A percentile compares a stretch with the other conserved stretches of the same genome.
phyloP scores from a whole-genome alignment of 2,888 invertebrate species.

The Argyresthia albistria region DNA sequence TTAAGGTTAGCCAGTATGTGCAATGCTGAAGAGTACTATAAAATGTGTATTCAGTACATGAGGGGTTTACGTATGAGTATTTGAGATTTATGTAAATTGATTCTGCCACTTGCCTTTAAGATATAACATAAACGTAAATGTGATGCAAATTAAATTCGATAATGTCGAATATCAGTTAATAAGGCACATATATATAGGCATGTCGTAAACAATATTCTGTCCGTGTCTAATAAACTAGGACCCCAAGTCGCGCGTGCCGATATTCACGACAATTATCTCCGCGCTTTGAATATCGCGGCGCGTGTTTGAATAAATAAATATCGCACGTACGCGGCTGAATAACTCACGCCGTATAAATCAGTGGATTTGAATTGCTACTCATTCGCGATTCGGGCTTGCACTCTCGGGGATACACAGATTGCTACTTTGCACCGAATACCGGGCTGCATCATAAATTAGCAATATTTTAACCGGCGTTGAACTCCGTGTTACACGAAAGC shows the following conservation, averaged over 20 bases:
- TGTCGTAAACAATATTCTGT: constrained; percentile 11
- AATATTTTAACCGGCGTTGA: background rate
- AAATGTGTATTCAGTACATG: too few relatives aligned
- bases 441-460: background rate
- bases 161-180: too few relatives aligned
- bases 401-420: constrained; percentile 60
- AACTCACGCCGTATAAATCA: constrained; percentile 67
- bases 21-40: too few relatives aligned
- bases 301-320: constrained; percentile 60
- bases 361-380: constrained; percentile 66
- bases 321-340: constrained; percentile 27
- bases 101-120: too few relatives aligned
- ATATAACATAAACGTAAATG: too few relatives aligned
- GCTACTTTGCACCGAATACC: constrained; percentile 41
- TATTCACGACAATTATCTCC: constrained; percentile 37
- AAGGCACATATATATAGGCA: too few relatives aligned
- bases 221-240: constrained; percentile 10
- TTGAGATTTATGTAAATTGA: too few relatives aligned
- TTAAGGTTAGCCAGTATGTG: too few relatives aligned
- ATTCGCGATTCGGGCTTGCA: constrained; percentile 53
- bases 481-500: background rate
- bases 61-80: too few relatives aligned
- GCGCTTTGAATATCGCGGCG: constrained; percentile 38
- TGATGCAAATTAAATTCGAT: too few relatives aligned
- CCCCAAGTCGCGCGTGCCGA: constrained; percentile 17